Conservation (phyloP, 2,888 invertebrate species). For the Steromphala cineraria region DNA sequence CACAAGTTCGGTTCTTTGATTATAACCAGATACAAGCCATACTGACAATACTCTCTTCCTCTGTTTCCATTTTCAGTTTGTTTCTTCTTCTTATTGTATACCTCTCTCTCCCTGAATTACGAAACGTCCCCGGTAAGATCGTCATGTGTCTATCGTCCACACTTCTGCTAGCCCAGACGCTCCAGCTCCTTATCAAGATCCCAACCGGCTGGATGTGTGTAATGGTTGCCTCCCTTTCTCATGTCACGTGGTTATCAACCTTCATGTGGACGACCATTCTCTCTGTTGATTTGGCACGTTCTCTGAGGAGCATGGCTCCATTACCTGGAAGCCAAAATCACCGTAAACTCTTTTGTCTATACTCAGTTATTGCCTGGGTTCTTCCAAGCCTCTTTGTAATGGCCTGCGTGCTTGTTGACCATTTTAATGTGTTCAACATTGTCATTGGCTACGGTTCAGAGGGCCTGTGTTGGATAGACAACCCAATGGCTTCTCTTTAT, state of each 20-base stretch:
- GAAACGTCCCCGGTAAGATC: constrained; percentile 27
- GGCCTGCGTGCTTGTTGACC: not conserved
- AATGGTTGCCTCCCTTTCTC: constrained; percentile 18
- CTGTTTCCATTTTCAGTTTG: constrained; percentile 22
- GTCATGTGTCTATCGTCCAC: constrained; percentile 22
- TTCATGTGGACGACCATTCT: constrained; percentile 29
- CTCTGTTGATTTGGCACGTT: constrained; percentile 25
- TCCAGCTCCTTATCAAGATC: constrained; percentile 17
- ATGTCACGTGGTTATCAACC: constrained; percentile 29
- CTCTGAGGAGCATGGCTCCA: constrained; percentile 10
- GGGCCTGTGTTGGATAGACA: not conserved
- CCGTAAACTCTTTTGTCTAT: constrained; percentile 3
- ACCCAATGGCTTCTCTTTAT: constrained; percentile 24
- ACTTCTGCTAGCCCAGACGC: constrained; percentile 5
- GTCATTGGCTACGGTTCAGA: not conserved
- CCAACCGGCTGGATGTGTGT: constrained; percentile 1
- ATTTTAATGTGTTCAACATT: not conserved
- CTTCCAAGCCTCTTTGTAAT: constrained; percentile 4
- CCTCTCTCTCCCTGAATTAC: constrained; percentile 10
- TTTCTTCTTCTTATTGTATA: constrained; percentile 23
- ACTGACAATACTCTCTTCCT: constrained; percentile 15
- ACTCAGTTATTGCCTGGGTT: constrained; percentile 16
- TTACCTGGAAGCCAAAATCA: not conserved
- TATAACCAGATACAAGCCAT: constrained; percentile 5
- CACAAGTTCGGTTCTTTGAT: not conserved